These are phyloP conservation scores for Trimorus sp. DNA, from an alignment of 2,888 invertebrate genomes.

Conservation along the genomic window DNA sequence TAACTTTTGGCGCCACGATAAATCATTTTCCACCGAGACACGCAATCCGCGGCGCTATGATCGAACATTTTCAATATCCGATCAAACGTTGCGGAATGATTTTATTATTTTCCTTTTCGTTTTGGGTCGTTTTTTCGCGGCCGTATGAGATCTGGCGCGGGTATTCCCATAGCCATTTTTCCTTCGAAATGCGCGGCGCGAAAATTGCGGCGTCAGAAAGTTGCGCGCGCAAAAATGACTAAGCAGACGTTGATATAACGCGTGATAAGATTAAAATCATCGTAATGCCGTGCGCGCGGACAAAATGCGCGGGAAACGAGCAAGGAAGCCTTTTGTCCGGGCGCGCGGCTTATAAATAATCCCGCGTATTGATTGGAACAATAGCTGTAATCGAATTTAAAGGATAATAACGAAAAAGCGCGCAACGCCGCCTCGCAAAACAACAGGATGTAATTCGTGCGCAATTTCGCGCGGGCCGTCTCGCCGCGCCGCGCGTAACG, in stretches of 20 bases:
- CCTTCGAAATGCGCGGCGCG: conserved; percentile 47
- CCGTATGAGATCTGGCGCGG: conserved; percentile 52
- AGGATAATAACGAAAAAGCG: conserved; percentile 28
- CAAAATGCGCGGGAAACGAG: conserved; percentile 29
- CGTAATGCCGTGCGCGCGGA: not conserved
- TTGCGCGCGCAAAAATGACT: conserved; percentile 57
- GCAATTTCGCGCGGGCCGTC: conserved; percentile 14
- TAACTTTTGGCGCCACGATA: not conserved
- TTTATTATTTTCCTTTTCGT: conserved; percentile 50
- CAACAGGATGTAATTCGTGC: conserved; percentile 24
- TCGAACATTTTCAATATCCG: conserved; percentile 50
- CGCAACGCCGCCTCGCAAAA: conserved; percentile 3
- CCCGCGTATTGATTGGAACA: conserved; percentile 36
- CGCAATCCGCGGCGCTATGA: conserved; percentile 27
- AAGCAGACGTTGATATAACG: conserved; percentile 56
- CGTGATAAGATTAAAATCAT: conserved; percentile 59
- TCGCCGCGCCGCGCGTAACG: conserved; percentile 20
- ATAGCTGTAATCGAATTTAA: conserved; percentile 31
- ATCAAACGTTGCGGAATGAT: conserved; percentile 44
- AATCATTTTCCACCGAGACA: conserved; percentile 1
- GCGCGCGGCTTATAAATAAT: conserved; percentile 24
- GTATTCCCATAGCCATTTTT: conserved; percentile 60
- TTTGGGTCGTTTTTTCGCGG: conserved; percentile 43
- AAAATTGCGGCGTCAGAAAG: conserved; percentile 58
- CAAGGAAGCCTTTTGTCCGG: conserved; percentile 15